phyloP scores from a whole-genome alignment of 2,888 invertebrate species.

The Lobophora halterata region DNA sequence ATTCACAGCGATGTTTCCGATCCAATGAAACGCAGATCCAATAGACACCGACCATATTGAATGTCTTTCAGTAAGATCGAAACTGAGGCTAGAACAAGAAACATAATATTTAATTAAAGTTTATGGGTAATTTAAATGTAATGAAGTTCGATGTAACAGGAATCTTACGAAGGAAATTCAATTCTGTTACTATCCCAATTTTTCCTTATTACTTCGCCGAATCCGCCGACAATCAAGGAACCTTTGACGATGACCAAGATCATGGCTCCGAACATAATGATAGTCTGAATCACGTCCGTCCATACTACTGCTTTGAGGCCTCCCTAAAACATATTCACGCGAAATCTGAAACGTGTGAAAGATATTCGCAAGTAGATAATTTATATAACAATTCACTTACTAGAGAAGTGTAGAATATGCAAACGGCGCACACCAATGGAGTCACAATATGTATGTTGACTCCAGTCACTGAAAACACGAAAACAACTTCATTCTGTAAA shows the following conservation, averaged over 20 bases:
- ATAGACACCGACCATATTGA: conserved; percentile 86
- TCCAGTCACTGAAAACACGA: conserved; percentile 85
- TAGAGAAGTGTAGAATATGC: conserved; percentile 89
- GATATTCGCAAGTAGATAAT: too few species aligned
- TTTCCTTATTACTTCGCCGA: conserved; percentile 77
- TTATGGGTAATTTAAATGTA: too few species aligned
- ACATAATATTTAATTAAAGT: conserved; percentile 2
- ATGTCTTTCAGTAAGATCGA: conserved; percentile 86
- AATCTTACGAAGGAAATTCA: conserved; percentile 78
- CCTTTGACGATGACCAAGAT: conserved; percentile 83
- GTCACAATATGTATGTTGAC: conserved; percentile 87
- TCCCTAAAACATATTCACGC: conserved; percentile 69
- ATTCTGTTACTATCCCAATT: conserved; percentile 82
- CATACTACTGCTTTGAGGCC: conserved; percentile 86
- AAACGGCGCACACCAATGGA: conserved; percentile 86
- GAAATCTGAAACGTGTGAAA: too few species aligned
- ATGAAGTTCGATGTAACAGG: neutral
- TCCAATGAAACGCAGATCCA: conserved; percentile 87
- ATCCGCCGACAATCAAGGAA: conserved; percentile 83
- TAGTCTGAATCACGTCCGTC: conserved; percentile 86
- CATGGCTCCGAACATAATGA: conserved; percentile 86
- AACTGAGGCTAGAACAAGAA: conserved; percentile 73
- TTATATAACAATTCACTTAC: conserved; percentile 80
- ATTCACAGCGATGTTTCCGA: conserved; percentile 86
- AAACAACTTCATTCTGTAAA: too few species aligned